phyloP scores from a whole-genome alignment of 1,140 invertebrate genomes.

The Hyphantria cunea region DNA sequence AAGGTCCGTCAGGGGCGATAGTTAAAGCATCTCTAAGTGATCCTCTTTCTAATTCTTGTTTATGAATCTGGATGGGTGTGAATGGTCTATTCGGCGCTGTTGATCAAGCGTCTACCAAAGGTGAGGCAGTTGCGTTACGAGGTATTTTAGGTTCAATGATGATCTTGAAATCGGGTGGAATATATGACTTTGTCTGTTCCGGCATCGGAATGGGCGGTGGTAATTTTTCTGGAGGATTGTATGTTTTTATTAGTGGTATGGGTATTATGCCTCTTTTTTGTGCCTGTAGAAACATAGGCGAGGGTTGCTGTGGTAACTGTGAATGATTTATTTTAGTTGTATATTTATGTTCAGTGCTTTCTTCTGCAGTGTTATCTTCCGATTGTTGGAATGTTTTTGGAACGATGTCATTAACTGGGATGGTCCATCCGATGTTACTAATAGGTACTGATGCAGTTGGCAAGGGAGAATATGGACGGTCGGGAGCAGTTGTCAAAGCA shows the following conservation, averaged over 20 bases:
- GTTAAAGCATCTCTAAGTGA: constrained; percentile 87
- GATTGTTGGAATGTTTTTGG: background rate
- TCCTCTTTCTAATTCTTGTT: constrained; percentile 51
- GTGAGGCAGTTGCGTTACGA: constrained; percentile 82
- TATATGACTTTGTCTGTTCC: constrained; percentile 83
- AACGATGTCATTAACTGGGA: background rate
- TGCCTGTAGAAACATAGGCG: constrained; percentile 51
- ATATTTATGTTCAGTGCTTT: background rate
- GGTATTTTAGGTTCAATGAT: constrained; percentile 79
- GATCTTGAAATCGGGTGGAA: constrained; percentile 83
- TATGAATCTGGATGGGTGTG: constrained; percentile 74
- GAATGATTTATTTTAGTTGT: background rate
- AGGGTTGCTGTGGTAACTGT: constrained; percentile 37
- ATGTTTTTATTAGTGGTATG: constrained; percentile 81
- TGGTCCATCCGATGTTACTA: constrained; percentile 27
- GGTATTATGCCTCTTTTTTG: constrained; percentile 55
- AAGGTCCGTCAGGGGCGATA: constrained; percentile 85
- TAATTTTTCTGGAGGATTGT: constrained; percentile 68
- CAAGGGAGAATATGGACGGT: constrained; percentile 81
- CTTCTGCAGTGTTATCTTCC: background rate
- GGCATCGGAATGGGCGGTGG: constrained; percentile 81
- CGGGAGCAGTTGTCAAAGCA: constrained; percentile 85
- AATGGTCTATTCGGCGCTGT: constrained; percentile 86
- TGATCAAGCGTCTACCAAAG: constrained; percentile 86
- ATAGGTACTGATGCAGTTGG: constrained; percentile 44